A percentile compares a stretch with the other conserved stretches of the same genome.
These are phyloP conservation scores for Chrysomallon squamiferum DNA, from an alignment of 1,140 invertebrate genomes.

Conservation along the genomic window DNA sequence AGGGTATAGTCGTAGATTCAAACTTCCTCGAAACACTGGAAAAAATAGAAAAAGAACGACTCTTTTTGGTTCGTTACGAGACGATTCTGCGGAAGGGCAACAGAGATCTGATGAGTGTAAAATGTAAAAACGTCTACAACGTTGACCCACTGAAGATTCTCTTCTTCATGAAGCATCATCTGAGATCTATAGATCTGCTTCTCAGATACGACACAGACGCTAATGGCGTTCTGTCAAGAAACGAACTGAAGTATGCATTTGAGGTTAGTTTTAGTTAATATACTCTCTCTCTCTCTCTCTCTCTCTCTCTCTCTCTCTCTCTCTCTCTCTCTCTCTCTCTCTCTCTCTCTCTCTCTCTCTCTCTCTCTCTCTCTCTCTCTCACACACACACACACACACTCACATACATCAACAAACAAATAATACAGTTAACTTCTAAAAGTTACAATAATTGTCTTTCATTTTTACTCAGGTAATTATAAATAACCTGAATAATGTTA, in stretches of 20 bases:
- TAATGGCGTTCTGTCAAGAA: slow-evolving; percentile 24
- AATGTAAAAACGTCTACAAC: slow-evolving; percentile 43
- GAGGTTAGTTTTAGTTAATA: slow-evolving; percentile 25
- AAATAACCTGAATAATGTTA: no score
- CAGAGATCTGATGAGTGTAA: slow-evolving; percentile 18
- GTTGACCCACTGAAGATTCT: slow-evolving; percentile 49
- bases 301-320: neutral
- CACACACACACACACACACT: no score
- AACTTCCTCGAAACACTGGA: slow-evolving; percentile 37
- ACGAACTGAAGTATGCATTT: slow-evolving; percentile 46
- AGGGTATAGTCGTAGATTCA: slow-evolving; percentile 48
- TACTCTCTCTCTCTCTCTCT: neutral
- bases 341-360: no score
- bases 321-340: no score
- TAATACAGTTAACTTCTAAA: no score
- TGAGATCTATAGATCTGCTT: slow-evolving; percentile 48
- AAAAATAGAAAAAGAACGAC: slow-evolving; percentile 23
- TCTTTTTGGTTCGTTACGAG: slow-evolving; percentile 40
- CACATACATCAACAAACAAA: no score
- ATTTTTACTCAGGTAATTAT: no score
- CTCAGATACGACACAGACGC: slow-evolving; percentile 42
- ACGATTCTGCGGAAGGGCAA: slow-evolving; percentile 27
- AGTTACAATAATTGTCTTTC: no score
- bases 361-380: no score
- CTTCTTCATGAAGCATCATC: slow-evolving; percentile 48